phyloP scores from a whole-genome alignment of 1,140 invertebrate genomes.

The Solen grandis region DNA sequence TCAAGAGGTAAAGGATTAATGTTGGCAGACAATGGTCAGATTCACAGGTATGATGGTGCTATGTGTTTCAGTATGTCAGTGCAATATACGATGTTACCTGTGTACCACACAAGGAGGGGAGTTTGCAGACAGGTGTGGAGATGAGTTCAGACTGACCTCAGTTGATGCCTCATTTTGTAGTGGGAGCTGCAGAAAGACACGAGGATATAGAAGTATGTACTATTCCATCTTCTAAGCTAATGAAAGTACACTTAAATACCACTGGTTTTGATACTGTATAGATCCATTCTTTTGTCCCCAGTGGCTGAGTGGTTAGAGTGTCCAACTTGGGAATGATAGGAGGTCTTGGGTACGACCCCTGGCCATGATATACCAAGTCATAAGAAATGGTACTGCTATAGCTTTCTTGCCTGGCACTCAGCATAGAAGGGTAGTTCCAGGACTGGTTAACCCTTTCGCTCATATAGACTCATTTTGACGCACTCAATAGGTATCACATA shows the following conservation, averaged over 20 bases:
- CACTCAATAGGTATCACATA: too few species aligned
- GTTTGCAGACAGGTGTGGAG: conserved; percentile 22
- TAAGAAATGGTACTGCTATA: not conserved
- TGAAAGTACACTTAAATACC: not conserved
- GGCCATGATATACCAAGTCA: not conserved
- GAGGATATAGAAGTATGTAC: conserved; percentile 23
- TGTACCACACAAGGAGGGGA: conserved; percentile 3
- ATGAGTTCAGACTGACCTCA: conserved; percentile 27
- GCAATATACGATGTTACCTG: conserved; percentile 1
- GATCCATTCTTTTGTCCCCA: not conserved
- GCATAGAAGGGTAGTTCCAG: too few species aligned
- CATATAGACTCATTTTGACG: too few species aligned
- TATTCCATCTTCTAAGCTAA: not conserved
- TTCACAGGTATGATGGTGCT: too few species aligned
- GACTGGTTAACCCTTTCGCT: too few species aligned
- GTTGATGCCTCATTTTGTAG: not conserved
- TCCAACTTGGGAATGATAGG: too few species aligned
- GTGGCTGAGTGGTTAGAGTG: too few species aligned
- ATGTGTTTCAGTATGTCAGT: conserved; percentile 20
- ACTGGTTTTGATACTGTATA: not conserved
- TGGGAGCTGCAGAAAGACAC: conserved; percentile 14
- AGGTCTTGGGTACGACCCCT: too few species aligned
- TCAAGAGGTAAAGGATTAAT: too few species aligned
- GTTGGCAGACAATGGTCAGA: too few species aligned
- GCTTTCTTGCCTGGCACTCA: not conserved